phyloP scores from a whole-genome alignment of 1,140 invertebrate species.

The Caerostris extrusa region DNA sequence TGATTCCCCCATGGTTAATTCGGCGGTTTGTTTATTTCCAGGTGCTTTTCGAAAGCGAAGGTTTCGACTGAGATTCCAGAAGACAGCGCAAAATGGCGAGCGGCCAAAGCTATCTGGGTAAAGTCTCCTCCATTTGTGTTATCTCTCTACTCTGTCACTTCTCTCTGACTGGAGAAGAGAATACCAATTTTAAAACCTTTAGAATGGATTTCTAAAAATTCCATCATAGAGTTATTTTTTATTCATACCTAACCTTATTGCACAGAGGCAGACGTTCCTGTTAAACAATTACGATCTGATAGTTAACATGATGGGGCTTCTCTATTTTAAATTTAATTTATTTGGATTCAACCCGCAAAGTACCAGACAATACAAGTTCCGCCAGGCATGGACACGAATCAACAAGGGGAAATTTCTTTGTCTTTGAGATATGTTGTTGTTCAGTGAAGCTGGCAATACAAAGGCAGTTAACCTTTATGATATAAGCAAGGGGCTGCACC shows the following conservation, averaged over 20 bases:
- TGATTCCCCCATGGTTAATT: neutral
- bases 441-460: no score
- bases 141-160: neutral
- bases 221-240: neutral
- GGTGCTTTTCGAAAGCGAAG: neutral
- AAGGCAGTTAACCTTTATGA: no score
- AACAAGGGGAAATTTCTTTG: no score
- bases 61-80: neutral
- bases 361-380: no score
- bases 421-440: no score
- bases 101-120: conserved; percentile 60
- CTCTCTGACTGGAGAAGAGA: neutral
- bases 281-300: no score
- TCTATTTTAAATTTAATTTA: no score
- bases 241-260: neutral
- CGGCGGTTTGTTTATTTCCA: conserved; percentile 53
- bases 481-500: no score
- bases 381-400: no score
- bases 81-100: conserved; percentile 22
- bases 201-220: neutral
- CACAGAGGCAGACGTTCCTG: no score
- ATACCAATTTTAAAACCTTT: neutral
- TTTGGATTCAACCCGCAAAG: no score
- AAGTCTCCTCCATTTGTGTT: neutral
- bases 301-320: no score